Evolutionary conservation across 2,888 invertebrate species (phyloP).

Genomic region (Latrodectus elegans): DNA sequence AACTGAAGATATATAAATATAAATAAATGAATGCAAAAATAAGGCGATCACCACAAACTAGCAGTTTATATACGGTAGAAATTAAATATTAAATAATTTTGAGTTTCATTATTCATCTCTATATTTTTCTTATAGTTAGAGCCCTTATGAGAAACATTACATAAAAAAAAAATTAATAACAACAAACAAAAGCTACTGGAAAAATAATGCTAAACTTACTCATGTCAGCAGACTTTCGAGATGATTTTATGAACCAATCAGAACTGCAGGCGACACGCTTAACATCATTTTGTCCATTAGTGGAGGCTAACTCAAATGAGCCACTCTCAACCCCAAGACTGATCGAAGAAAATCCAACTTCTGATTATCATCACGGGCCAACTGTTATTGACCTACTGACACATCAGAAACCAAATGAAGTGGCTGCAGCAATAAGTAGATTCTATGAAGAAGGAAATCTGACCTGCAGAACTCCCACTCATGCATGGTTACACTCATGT

Average conservation of each 20-base stretch:
- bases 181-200: not conserved
- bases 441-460: conserved; percentile 28
- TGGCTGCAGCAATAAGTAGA: not conserved
- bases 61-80: too few species aligned
- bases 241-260: not conserved
- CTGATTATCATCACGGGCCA: not conserved
- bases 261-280: not conserved
- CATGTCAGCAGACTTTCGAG: not conserved
- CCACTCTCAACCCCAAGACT: not conserved
- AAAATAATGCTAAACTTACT: conserved; percentile 9
- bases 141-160: not conserved
- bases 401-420: conserved; percentile 10
- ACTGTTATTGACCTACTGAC: conserved; percentile 57
- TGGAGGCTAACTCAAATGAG: not conserved
- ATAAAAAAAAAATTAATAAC: not conserved
- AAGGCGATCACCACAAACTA: too few species aligned
- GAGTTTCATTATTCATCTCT: too few species aligned
- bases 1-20: too few species aligned
- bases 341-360: not conserved
- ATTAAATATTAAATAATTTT: too few species aligned
- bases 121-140: too few species aligned
- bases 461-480: conserved; percentile 57
- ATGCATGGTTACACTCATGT: conserved; percentile 18
- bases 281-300: too few species aligned
- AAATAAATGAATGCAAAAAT: too few species aligned